Percentiles rank a stretch among this genome's conserved stretches.
phyloP scores from a whole-genome alignment of 1,140 invertebrate genomes.

The Cydia splendana region DNA sequence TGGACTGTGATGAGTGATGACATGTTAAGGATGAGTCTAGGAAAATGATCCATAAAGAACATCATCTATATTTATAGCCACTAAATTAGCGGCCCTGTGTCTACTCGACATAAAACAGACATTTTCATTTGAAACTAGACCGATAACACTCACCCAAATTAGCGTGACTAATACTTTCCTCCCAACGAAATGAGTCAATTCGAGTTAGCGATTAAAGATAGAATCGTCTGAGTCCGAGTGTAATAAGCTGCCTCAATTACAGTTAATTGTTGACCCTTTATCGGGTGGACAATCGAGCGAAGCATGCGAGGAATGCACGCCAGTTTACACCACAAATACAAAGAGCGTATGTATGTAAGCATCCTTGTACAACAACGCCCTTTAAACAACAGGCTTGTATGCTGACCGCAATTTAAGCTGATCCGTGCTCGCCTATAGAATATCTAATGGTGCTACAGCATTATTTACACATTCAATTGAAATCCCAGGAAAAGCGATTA shows the following conservation, averaged over 20 bases:
- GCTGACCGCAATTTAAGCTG: conserved; percentile 13
- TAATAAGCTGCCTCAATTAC: conserved; percentile 19
- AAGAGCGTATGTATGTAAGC: background rate
- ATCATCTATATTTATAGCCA: background rate
- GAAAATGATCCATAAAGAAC: background rate
- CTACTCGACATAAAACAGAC: background rate
- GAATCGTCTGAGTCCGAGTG: conserved; percentile 5
- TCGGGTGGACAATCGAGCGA: conserved; percentile 2
- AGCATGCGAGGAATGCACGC: conserved; percentile 15
- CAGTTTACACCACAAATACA: background rate
- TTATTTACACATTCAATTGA: conserved; percentile 9
- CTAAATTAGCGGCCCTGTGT: background rate
- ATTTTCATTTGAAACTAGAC: background rate
- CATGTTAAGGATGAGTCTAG: background rate
- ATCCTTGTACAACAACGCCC: background rate
- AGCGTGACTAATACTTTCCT: conserved; percentile 10
- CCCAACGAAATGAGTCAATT: conserved; percentile 3
- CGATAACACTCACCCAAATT: background rate
- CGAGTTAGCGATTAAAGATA: background rate
- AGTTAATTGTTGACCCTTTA: conserved; percentile 21
- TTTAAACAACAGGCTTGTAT: background rate
- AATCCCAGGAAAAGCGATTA: conserved; percentile 6
- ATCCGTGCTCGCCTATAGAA: conserved; percentile 5
- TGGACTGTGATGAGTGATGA: no score
- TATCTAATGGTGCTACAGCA: background rate